Percentiles rank a stretch among this genome's conserved stretches.
These are phyloP conservation scores for Heliangelus exortis DNA, from an alignment of 2,797 vertebrate genomes.

Conservation along the genomic window DNA sequence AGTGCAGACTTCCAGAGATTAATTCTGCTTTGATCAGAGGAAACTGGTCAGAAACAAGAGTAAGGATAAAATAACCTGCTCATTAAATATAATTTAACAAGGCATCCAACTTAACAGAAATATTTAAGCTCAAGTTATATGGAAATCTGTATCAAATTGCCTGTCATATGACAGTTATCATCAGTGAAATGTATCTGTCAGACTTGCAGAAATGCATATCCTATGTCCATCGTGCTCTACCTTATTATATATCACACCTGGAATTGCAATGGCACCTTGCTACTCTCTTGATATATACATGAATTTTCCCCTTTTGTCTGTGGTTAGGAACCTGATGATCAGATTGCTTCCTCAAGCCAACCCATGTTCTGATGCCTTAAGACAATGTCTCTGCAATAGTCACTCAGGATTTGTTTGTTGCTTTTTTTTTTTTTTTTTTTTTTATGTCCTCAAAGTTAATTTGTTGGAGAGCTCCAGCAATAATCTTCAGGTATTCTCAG, in stretches of 20 bases:
- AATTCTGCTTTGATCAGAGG: neutral
- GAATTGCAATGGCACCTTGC: neutral
- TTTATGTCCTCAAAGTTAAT: constrained; percentile 71
- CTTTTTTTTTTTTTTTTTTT: neutral
- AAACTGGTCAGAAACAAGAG: neutral
- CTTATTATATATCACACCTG: neutral
- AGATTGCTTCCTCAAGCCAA: neutral
- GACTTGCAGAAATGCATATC: neutral
- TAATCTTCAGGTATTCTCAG: constrained; percentile 83
- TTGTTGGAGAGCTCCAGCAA: constrained; percentile 80
- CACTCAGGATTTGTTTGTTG: constrained; percentile 16
- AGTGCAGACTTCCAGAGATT: neutral
- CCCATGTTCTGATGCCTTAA: neutral
- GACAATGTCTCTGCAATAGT: neutral
- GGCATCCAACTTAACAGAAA: neutral
- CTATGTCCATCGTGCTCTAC: neutral
- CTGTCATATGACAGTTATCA: neutral
- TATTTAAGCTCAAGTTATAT: neutral
- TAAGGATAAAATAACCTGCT: neutral
- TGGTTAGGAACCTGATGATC: neutral
- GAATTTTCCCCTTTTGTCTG: neutral
- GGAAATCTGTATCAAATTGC: neutral
- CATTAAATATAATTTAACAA: neutral
- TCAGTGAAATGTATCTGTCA: neutral
- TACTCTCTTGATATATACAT: neutral